phyloP scores from a whole-genome alignment of 2,797 vertebrate genomes.

The Tympanoctomys barrerae region DNA sequence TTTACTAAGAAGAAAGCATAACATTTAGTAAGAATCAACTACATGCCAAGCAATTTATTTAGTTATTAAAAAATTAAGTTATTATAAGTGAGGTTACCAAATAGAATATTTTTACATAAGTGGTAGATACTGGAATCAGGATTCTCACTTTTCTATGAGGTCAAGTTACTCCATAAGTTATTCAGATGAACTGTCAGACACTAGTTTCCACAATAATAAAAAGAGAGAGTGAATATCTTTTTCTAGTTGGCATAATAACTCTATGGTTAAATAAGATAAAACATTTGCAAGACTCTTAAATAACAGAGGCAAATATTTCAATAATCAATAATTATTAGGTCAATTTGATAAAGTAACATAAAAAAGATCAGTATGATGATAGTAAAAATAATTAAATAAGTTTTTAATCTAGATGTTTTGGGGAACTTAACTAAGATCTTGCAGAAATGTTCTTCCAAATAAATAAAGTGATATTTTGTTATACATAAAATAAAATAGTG shows the following conservation, averaged over 20 bases:
- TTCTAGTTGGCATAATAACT: background rate
- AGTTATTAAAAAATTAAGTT: background rate
- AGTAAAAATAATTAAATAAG: background rate
- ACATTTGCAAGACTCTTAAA: background rate
- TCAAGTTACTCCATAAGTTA: background rate
- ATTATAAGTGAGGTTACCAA: background rate
- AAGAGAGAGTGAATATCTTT: constrained; percentile 10
- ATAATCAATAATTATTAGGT: background rate
- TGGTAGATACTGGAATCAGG: background rate
- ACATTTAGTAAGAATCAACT: background rate
- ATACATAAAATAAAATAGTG: background rate
- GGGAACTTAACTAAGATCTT: background rate
- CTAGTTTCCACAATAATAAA: constrained; percentile 5
- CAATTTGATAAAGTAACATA: background rate
- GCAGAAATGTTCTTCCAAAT: background rate
- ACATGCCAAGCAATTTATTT: background rate
- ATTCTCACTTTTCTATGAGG: background rate
- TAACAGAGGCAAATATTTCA: constrained; percentile 19
- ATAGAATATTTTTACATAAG: background rate
- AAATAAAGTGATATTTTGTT: background rate
- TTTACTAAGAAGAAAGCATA: background rate
- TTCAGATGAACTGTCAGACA: background rate
- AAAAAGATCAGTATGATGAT: background rate
- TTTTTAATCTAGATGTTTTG: constrained; percentile 20
- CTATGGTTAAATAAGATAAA: background rate